These are phyloP conservation scores for Calyptommatus sinebrachiatus DNA, from an alignment of 2,113 vertebrate species.

Conservation along the genomic window DNA sequence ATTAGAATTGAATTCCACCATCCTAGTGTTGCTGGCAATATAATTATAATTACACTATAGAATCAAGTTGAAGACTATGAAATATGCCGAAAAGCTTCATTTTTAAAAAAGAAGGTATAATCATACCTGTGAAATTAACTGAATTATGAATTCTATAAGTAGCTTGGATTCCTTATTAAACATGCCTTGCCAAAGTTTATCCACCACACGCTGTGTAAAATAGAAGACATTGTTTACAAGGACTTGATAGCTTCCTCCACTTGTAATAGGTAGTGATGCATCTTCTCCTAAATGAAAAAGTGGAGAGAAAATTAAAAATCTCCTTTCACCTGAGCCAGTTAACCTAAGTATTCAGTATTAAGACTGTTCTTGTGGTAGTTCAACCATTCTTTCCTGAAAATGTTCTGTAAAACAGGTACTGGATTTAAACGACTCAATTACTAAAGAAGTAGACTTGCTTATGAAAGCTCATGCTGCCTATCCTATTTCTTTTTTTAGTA, in stretches of 20 bases:
- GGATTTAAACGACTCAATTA: not conserved
- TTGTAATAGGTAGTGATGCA: conserved; percentile 91
- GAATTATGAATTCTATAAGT: conserved; percentile 97
- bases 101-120: no score
- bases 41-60: no score
- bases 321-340: no score
- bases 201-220: conserved; percentile 95
- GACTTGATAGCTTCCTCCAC: conserved; percentile 92
- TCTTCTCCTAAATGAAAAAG: conserved; percentile 84
- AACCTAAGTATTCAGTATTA: no score
- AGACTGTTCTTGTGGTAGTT: not conserved
- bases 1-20: no score
- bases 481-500: not conserved
- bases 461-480: no score
- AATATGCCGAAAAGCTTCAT: no score
- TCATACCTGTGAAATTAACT: conserved; percentile 96
- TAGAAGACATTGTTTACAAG: conserved; percentile 98
- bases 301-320: conserved; percentile 2
- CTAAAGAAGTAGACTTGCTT: no score
- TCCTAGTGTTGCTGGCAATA: no score
- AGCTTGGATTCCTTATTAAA: conserved; percentile 99
- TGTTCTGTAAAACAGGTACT: not conserved
- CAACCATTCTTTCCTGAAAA: not conserved
- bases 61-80: no score
- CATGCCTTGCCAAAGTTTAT: conserved; percentile 99